Conservation (phyloP, 2,888 invertebrate genomes). For the Tromatobia lineatoria region DNA sequence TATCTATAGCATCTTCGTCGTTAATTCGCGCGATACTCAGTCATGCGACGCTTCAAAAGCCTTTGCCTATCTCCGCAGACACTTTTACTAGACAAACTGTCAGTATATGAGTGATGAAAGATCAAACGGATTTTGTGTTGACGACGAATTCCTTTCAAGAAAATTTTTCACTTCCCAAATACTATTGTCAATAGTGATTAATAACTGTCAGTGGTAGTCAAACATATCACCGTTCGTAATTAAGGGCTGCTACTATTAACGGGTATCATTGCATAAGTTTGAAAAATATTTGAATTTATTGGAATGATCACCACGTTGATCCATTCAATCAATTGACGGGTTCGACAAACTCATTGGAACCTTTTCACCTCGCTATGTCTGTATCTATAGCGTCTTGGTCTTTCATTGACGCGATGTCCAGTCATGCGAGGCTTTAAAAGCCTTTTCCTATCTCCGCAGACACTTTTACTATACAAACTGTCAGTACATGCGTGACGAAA, state of each 20-base stretch:
- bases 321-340: too few species aligned
- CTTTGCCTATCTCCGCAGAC: neutral
- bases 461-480: slow-evolving; percentile 10
- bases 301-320: too few species aligned
- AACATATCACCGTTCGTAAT: neutral
- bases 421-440: slow-evolving; percentile 41
- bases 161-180: slow-evolving; percentile 1
- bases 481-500: slow-evolving; percentile 1
- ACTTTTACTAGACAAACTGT: slow-evolving; percentile 15
- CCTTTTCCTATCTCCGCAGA: neutral
- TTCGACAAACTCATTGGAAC: too few species aligned
- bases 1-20: slow-evolving; percentile 26
- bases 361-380: slow-evolving; percentile 22
- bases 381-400: slow-evolving; percentile 21
- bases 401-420: slow-evolving; percentile 26
- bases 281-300: too few species aligned
- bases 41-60: slow-evolving; percentile 44
- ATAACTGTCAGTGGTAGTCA: neutral
- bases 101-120: slow-evolving; percentile 2
- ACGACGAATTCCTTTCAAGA: neutral
- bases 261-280: too few species aligned
- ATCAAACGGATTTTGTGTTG: slow-evolving; percentile 18
- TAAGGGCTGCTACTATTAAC: too few species aligned
- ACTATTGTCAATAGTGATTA: neutral
- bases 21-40: slow-evolving; percentile 26